Conservation (phyloP, 2,797 vertebrate species). For the Catamblyrhynchus diadema region DNA sequence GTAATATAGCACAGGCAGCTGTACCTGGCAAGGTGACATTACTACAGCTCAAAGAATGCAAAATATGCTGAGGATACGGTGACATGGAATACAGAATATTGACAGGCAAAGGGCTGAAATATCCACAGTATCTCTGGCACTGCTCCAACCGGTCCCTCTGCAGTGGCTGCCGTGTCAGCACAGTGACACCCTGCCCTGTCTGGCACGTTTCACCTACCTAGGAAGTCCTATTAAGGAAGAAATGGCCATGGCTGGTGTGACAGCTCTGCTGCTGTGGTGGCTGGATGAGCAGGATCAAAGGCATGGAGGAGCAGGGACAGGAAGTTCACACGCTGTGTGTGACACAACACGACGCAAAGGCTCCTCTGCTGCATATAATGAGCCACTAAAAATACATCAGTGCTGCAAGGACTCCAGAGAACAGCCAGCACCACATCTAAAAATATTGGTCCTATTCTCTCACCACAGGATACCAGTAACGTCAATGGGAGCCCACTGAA, state of each 20-base stretch:
- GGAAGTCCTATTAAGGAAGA: conserved; percentile 8
- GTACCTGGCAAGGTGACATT: background rate
- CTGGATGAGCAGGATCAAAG: conserved; percentile 32
- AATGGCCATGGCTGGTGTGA: background rate
- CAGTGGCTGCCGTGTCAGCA: fast-evolving
- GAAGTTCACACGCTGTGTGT: background rate
- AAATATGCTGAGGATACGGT: background rate
- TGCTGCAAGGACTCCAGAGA: background rate
- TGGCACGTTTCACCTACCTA: background rate
- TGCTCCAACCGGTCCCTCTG: background rate
- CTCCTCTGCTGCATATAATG: background rate
- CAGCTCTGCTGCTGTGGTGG: background rate
- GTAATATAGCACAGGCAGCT: background rate
- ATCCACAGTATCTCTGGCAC: background rate
- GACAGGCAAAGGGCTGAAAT: background rate
- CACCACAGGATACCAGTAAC: conserved; percentile 25
- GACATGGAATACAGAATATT: background rate
- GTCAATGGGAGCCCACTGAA: conserved; percentile 47
- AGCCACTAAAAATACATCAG: conserved; percentile 29
- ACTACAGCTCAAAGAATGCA: background rate
- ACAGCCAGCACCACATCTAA: conserved; percentile 21
- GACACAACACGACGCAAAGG: background rate
- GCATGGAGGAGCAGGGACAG: background rate
- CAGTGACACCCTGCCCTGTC: background rate
- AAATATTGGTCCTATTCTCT: conserved; percentile 49